These are phyloP conservation scores for Eurystomus glaucurus DNA, from an alignment of 2,797 vertebrate species.

Conservation along the genomic window DNA sequence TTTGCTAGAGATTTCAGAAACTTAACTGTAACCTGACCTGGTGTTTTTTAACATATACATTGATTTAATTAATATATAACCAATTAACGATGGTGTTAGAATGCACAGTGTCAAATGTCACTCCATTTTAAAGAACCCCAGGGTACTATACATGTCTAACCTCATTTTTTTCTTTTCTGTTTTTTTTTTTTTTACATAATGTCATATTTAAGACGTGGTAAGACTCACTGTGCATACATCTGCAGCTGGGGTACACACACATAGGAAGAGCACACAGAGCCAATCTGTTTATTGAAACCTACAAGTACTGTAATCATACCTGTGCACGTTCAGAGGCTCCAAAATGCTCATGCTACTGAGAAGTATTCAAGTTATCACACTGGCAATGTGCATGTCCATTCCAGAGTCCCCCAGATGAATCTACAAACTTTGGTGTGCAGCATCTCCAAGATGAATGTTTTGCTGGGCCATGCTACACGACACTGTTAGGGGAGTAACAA, in stretches of 20 bases:
- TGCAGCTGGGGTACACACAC: background rate
- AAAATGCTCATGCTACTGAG: background rate
- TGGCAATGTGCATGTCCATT: background rate
- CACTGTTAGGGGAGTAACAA: background rate
- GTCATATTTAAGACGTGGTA: background rate
- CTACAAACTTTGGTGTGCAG: background rate
- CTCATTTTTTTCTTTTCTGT: background rate
- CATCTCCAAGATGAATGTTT: background rate
- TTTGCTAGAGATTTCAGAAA: background rate
- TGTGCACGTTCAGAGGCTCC: background rate
- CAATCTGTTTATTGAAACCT: background rate
- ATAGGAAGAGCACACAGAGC: fast-evolving
- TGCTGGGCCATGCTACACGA: background rate
- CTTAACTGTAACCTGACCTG: background rate
- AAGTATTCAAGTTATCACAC: background rate
- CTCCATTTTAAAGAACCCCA: background rate
- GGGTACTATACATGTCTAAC: background rate
- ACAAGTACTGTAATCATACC: background rate
- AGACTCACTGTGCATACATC: background rate
- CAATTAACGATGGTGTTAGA: background rate
- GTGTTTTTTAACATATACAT: background rate
- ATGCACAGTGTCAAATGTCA: background rate
- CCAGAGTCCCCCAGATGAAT: background rate
- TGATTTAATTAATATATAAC: background rate
- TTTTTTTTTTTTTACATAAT: background rate